Conservation (phyloP, 2,797 vertebrate species). For the Peromyscus aztecus region DNA sequence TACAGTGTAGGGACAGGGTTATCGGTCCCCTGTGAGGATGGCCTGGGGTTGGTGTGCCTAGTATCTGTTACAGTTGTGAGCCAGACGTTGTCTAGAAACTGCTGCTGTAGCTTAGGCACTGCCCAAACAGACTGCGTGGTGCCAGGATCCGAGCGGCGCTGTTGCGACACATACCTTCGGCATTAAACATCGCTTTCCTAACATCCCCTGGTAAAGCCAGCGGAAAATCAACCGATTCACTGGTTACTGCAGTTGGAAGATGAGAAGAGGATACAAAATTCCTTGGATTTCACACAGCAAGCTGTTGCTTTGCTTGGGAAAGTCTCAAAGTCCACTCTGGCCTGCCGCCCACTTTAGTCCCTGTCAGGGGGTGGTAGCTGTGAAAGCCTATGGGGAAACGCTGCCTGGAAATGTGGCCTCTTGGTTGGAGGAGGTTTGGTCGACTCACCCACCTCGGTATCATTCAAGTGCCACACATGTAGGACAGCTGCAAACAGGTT, state of each 20-base stretch:
- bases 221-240: conserved; percentile 78
- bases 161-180: conserved; percentile 72
- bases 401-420: neutral
- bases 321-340: conserved; percentile 4
- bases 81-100: neutral
- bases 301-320: conserved; percentile 59
- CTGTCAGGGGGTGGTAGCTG: neutral
- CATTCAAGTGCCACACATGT: neutral
- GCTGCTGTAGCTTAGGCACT: neutral
- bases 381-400: neutral
- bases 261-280: conserved; percentile 59
- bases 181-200: conserved; percentile 77
- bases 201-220: conserved; percentile 74
- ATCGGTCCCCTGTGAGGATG: neutral
- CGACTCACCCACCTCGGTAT: neutral
- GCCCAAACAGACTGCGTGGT: neutral
- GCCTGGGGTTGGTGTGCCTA: neutral
- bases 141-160: conserved; percentile 9
- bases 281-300: conserved; percentile 65
- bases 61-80: neutral
- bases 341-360: conserved; percentile 61
- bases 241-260: conserved; percentile 63
- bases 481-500: conserved; percentile 64
- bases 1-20: neutral
- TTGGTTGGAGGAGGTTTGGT: neutral